Conservation (phyloP, 2,797 vertebrate genomes). For the Pelochelys cantorii region DNA sequence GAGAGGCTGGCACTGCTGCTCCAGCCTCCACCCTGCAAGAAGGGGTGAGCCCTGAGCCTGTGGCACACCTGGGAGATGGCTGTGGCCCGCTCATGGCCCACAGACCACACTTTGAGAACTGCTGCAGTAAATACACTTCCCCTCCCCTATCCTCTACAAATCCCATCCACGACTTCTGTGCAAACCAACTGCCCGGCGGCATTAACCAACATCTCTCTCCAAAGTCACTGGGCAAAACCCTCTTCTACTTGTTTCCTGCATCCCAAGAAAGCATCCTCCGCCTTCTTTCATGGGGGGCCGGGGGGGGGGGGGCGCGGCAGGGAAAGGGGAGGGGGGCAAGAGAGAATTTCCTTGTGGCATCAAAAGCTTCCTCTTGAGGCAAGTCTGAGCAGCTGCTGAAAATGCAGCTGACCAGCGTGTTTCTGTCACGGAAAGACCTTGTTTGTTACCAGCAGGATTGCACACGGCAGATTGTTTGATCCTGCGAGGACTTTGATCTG, state of each 20-base stretch:
- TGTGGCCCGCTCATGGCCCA: no score
- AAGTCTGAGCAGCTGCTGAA: slow-evolving; percentile 45
- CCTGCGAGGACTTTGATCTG: slow-evolving; percentile 72
- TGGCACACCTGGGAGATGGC: no score
- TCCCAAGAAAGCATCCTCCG: neutral
- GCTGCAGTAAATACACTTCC: neutral
- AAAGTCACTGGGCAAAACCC: neutral
- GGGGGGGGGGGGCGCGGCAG: no score
- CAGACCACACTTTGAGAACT: no score
- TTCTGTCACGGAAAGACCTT: slow-evolving; percentile 67
- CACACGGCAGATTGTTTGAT: slow-evolving; percentile 50
- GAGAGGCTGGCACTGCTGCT: no score
- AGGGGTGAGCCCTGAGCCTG: no score
- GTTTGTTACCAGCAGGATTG: slow-evolving; percentile 65
- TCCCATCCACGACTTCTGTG: neutral
- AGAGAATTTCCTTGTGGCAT: slow-evolving; percentile 52
- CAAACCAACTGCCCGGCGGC: fast-evolving
- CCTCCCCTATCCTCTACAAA: neutral
- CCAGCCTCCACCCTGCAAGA: no score
- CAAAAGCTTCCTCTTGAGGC: slow-evolving; percentile 57
- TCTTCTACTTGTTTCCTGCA: neutral
- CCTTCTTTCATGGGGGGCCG: neutral
- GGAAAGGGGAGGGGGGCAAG: neutral
- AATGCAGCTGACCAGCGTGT: slow-evolving; percentile 34
- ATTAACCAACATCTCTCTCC: neutral